Base-by-base conservation (phyloP, 2,888 invertebrate genomes). In the Abrostola tripartita region DNA sequence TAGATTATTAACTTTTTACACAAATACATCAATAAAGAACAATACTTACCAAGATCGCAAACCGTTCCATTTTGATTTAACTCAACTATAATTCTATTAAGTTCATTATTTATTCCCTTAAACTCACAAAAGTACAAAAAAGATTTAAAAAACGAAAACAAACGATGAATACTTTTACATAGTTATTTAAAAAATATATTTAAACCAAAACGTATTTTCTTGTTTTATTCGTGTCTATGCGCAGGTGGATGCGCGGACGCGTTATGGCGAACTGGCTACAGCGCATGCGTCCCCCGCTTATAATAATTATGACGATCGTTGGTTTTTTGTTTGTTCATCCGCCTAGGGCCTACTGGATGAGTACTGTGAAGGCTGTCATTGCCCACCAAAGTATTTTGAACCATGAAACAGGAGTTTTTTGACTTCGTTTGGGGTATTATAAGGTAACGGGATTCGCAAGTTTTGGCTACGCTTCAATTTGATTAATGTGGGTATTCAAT, bases 251-350 rank as follows among this genome's bases (percentile, higher is more conserved):
- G 84, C 84, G 78, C 87, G 82, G 71, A 70, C 84, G 88, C 88
- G 83, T 86, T 65, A 76, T 81, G 75, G 78, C 81, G 77, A 82
- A 93, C 93, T 94, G 93, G 76, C 85, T 77, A 80, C 76, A 75
- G 82, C 81, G 85, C 83, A 77, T 78, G 86, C 86, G 87, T 88
- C 88, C 90, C 87, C 81, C 79, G 88, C 86, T 92, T 93, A 90
- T 90, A 91, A 92, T 93, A 92, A 93, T 93, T 90, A 92, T 87
- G 83, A 88, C 75, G 85, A 87, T 92, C 88, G 90, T 86, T 79
- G 81, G 76, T 86, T 93, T 93, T 92, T 92, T 92, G 88, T 91
- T 81, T 85, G 90, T 79, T 78, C 88, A 84, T 89, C 88, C 88
- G 86, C 87, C 84, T 79, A 76, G 80, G 74, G 60, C 79, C 61